Conservation (phyloP, 2,797 vertebrate genomes). For the Eulemur rubriventer region DNA sequence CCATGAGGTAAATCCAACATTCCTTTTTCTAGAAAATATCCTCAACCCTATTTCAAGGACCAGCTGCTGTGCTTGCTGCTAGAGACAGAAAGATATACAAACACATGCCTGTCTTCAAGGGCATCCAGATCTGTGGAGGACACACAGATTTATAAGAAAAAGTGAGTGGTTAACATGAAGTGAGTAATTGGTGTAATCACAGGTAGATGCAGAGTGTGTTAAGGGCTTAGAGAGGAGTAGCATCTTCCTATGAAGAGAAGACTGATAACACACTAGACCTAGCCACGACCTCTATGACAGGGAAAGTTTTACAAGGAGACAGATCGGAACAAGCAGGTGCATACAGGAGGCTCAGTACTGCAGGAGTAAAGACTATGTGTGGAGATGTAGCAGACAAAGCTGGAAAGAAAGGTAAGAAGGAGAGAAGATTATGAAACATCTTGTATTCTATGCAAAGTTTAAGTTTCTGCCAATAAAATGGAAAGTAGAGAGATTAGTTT, state of each 20-base stretch:
- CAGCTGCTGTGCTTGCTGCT: not conserved
- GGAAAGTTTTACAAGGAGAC: not conserved
- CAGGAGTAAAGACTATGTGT: not conserved
- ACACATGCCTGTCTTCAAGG: not conserved
- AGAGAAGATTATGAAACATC: not conserved
- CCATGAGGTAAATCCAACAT: not conserved
- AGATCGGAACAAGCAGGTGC: not conserved
- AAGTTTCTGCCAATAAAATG: not conserved
- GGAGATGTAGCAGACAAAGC: not conserved
- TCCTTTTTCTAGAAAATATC: not conserved
- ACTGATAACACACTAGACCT: not conserved
- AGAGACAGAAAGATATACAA: not conserved
- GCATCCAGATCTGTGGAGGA: not conserved
- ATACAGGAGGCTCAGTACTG: not conserved
- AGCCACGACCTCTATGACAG: rapidly evolving
- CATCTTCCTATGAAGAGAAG: not conserved
- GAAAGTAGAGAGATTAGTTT: not conserved
- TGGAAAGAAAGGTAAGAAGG: not conserved
- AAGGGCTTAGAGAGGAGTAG: not conserved
- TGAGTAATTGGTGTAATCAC: not conserved
- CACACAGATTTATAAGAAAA: not conserved
- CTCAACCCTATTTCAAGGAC: not conserved
- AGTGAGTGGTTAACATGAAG: not conserved
- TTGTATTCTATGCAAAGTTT: not conserved
- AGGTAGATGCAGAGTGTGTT: rapidly evolving